A percentile compares a stretch with the other conserved stretches of the same genome.
phyloP scores from a whole-genome alignment of 2,113 vertebrate species.

The Campylomormyrus tamandua region DNA sequence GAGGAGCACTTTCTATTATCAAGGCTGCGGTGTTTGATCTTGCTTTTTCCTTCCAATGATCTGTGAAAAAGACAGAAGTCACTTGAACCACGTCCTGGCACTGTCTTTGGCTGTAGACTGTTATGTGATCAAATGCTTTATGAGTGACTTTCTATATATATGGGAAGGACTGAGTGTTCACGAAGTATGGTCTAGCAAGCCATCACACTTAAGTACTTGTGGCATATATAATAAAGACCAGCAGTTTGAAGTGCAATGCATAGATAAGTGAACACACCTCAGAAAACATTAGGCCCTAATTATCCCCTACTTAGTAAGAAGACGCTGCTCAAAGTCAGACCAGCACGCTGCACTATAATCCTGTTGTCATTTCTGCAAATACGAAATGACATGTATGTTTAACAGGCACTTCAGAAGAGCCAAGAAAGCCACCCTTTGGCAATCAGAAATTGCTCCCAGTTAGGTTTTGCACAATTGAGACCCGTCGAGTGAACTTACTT shows the following conservation, averaged over 20 bases:
- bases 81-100: neutral
- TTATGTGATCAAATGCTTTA: neutral
- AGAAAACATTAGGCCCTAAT: neutral
- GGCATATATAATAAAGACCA: neutral
- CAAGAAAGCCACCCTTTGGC: neutral
- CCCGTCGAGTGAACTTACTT: neutral
- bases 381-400: neutral
- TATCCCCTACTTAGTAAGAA: neutral
- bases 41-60: neutral
- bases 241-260: neutral
- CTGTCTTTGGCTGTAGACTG: neutral
- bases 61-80: neutral
- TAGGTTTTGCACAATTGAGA: neutral
- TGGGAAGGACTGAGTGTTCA: neutral
- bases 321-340: neutral
- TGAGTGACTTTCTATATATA: neutral
- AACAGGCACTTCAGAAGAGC: neutral
- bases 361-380: neutral
- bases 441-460: neutral
- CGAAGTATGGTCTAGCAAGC: neutral
- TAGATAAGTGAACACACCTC: neutral
- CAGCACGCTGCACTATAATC: neutral
- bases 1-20: neutral
- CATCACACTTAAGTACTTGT: neutral
- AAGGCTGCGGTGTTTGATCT: neutral